Conservation (phyloP, 2,113 vertebrate species). For the Machaerirhynchus nigripectus region DNA sequence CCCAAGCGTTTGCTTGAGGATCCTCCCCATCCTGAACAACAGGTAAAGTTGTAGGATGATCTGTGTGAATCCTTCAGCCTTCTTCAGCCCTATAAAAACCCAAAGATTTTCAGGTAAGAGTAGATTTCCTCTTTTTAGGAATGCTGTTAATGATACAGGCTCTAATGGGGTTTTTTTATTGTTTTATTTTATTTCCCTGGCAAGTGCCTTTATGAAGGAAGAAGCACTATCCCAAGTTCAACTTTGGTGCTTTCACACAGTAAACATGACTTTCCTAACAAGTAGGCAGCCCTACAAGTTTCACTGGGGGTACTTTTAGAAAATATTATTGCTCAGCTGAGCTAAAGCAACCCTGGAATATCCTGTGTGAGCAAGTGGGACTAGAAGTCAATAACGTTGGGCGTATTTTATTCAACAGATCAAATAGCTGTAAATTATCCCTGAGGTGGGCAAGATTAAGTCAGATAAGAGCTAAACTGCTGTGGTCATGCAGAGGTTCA, state of each 20-base stretch:
- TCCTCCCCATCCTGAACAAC: background rate
- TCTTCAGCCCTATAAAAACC: background rate
- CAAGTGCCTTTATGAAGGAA: background rate
- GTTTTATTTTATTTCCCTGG: background rate
- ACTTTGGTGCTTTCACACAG: background rate
- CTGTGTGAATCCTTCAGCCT: background rate
- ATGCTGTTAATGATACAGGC: accelerated
- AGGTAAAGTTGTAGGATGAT: background rate
- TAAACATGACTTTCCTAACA: background rate
- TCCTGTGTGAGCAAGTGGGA: background rate
- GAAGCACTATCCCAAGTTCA: background rate
- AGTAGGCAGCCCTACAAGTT: background rate
- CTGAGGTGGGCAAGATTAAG: background rate
- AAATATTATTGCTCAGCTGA: background rate
- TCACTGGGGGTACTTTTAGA: background rate
- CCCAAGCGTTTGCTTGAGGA: background rate
- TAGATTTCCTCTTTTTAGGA: background rate
- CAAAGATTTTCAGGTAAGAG: background rate
- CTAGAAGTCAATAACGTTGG: background rate
- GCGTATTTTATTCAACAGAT: background rate
- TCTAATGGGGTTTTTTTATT: accelerated
- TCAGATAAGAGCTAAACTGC: background rate
- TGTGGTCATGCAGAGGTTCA: background rate
- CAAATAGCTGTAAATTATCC: background rate
- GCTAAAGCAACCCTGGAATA: background rate